phyloP scores from a whole-genome alignment of 2,888 invertebrate species.

The Drosophila borealis region DNA sequence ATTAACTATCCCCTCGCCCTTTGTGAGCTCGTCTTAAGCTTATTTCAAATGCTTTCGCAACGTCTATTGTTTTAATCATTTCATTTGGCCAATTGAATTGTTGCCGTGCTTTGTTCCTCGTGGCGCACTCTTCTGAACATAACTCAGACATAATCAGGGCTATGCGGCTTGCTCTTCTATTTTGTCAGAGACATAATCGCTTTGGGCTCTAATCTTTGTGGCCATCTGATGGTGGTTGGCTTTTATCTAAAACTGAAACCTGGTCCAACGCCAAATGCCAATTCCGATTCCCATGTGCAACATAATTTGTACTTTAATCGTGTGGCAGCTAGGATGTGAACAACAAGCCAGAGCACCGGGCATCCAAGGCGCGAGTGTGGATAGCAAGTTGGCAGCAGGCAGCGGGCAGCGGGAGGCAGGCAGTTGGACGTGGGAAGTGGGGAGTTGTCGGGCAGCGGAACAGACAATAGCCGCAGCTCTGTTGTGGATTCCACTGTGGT shows the following conservation, averaged over 20 bases:
- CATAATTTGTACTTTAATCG: conserved; percentile 73
- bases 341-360: conserved; percentile 6
- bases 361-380: too few species aligned
- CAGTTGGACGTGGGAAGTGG: too few species aligned
- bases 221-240: conserved; percentile 17
- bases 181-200: conserved; percentile 13
- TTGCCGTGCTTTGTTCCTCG: conserved; percentile 6
- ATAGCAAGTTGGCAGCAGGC: too few species aligned
- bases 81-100: conserved; percentile 35
- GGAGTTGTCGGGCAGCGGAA: conserved; percentile 8
- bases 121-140: conserved; percentile 17
- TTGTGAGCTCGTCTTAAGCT: background rate
- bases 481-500: conserved; percentile 20
- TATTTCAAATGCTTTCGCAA: background rate
- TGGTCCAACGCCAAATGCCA: conserved; percentile 37
- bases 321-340: conserved; percentile 36
- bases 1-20: too few species aligned
- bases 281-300: conserved; percentile 64
- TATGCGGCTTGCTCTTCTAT: background rate
- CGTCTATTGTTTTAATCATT: conserved; percentile 4
- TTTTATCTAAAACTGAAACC: conserved; percentile 36
- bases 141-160: conserved; percentile 16
- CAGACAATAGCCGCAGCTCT: conserved; percentile 28
- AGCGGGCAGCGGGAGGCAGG: background rate
- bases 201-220: conserved; percentile 22